Base-by-base conservation (phyloP, 2,797 vertebrate species). In the Aselliscus stoliczkanus region DNA sequence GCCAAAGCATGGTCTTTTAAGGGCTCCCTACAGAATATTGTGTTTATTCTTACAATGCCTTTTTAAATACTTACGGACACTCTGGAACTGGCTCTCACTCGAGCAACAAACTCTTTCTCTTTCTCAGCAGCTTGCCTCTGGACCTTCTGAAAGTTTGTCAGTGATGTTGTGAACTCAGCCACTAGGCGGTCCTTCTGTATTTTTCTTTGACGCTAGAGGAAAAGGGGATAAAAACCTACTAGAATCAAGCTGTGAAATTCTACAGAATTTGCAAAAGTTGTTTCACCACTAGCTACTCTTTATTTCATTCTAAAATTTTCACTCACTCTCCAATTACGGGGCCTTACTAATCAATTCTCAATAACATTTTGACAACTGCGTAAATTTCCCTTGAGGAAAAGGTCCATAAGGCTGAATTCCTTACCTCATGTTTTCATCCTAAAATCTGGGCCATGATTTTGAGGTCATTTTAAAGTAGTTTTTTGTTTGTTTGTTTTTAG, bases 61-160 rank as follows among this genome's bases (percentile, higher is more conserved):
- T 77, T 96, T 67, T 21, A 0, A 34, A 87, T 97, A 99, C 99
- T 99, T 98, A 99, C 99, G 64, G 99, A 99, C 76, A 99, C 97
- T 93, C 99, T 99, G 90, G 99, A 99, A 97, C 99, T 98, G 93
- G 99, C 99, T 98, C 99, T 98, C 90, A 99, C 99, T 98, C 99
- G 98, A 92, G 99, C 99, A 93, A 99, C 99, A 98, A 99, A 99
- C 92, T 99, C 99, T 85, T 99, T 99, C 97, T 99, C 99, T 96
- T 98, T 99, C 97, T 99, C 98, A 12, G 99, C 99, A 23, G 99
- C 99, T 83, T 99, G 98, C 83, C 99, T 98, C 98, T 99, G 99
- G 39, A 98, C 99, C 96, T 98, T 99, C 81, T 99, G 99, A 97
- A 99, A 99, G 97, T 98, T 99, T 81, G 99, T 99, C 77, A 99